These are phyloP conservation scores for Peromyscus eremicus DNA, from an alignment of 2,797 vertebrate species.

Conservation along the genomic window DNA sequence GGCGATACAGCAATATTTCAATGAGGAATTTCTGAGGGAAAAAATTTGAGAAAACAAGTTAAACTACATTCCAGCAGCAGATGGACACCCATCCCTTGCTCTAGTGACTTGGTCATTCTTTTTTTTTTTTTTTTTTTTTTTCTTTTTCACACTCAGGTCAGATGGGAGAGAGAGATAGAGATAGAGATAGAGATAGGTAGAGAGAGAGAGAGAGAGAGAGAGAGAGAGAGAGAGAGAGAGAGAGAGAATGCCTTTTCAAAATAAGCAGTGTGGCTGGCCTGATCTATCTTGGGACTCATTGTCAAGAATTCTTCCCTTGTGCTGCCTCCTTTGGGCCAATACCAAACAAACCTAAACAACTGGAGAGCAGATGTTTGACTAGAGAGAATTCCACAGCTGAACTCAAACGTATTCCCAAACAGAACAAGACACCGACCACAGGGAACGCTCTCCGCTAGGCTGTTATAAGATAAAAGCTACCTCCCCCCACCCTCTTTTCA, in stretches of 20 bases:
- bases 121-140: not conserved
- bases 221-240: no score
- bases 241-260: conserved; percentile 75
- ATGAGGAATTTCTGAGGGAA: conserved; percentile 24
- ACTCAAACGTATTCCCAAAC: conserved; percentile 43
- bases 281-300: conserved; percentile 77
- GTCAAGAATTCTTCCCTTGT: conserved; percentile 78
- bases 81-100: conserved; percentile 66
- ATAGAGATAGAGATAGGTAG: no score
- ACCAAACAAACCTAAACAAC: conserved; percentile 83
- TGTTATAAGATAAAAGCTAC: conserved; percentile 75
- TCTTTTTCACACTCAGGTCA: conserved; percentile 67
- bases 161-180: conserved; percentile 57
- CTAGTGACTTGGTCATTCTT: not conserved
- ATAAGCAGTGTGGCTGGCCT: conserved; percentile 72
- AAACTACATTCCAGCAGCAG: conserved; percentile 71
- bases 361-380: conserved; percentile 81
- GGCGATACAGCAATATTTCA: conserved; percentile 59
- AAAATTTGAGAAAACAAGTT: conserved; percentile 69
- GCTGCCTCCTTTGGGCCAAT: conserved; percentile 72
- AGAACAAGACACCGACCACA: conserved; percentile 60
- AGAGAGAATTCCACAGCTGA: conserved; percentile 70
- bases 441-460: conserved; percentile 68
- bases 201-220: no score
- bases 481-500: conserved; percentile 66